Evolutionary conservation across 2,113 vertebrate genomes (phyloP), one percentile per base, ranked within the genome.

Genomic region (Odocoileus hemionus): DNA sequence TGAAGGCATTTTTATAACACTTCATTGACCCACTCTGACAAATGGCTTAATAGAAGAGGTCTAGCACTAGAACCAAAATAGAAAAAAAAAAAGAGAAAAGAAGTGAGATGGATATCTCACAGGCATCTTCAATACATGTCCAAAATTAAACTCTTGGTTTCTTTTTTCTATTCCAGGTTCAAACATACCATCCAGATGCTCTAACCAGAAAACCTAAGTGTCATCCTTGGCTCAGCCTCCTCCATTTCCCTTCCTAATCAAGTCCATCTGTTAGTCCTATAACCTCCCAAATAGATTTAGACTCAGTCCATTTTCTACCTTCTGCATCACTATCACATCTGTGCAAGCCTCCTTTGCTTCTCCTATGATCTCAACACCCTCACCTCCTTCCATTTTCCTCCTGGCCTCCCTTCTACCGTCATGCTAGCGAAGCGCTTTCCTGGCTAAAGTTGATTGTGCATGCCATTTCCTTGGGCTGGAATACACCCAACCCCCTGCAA

Each of bases 111-210:
- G 52, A 5, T 91, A 70, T 78, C 90, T 95, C 43, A 91, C 33
- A 28, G 52, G 23, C n/a, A 86, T 74, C 79, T 80, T 94, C 80
- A 85, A 87, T 61, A 95, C 5, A 64, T 19, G 43, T 43, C 21
- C 74, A 93, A 43, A 90, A 85, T 64, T 60, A 97, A 95, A 91
- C 54, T 87, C 61, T 64, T 88, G 47, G n/a, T 57, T 80, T 54
- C 52, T 82, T 95, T 94, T 88, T 43, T 55, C 50, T 17, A 57
- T 39, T 15, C 26, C 55, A 67, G 17, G n/a, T 36, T 86, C 60
- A 67, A 92, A 82, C 47, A 82, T 50, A 92, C 30, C 52, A 86
- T 23, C 28, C 33, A 61, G 10, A 28, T 55, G 8, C 33, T 96
- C 57, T 92, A 91, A 61, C 28, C n/a, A 93, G 74, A 91, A 91